These are phyloP conservation scores for Therioaphis trifolii DNA, from an alignment of 2,888 invertebrate species.

Conservation along the genomic window DNA sequence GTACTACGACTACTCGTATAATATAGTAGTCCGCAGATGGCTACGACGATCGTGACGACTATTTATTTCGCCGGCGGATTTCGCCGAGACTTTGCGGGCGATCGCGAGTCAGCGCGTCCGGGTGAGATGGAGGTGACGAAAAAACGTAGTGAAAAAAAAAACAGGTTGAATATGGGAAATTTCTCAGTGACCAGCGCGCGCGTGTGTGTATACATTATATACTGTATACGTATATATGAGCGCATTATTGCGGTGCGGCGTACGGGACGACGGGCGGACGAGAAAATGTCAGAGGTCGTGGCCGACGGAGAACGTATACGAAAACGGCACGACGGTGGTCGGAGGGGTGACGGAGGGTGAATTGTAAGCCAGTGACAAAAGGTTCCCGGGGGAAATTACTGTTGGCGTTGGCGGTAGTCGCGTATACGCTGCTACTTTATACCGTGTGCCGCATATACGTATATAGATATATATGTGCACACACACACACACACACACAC, in stretches of 20 bases:
- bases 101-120: background rate
- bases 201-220: background rate
- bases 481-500: too few relatives aligned
- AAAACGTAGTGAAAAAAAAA: too few relatives aligned
- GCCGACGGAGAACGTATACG: too few relatives aligned
- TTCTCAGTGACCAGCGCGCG: constrained; percentile 9
- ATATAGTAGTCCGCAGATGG: background rate
- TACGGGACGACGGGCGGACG: background rate
- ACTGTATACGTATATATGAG: background rate
- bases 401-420: background rate
- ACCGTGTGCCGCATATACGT: background rate
- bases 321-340: background rate
- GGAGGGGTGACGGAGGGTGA: background rate
- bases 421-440: background rate
- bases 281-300: constrained; percentile 32
- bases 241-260: background rate
- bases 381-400: constrained; percentile 60
- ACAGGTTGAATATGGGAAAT: background rate
- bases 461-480: background rate
- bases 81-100: background rate
- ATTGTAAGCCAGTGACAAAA: constrained; percentile 53
- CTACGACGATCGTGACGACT: constrained; percentile 29
- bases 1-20: too few relatives aligned
- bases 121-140: background rate
- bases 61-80: constrained; percentile 19